A percentile compares a stretch with the other conserved stretches of the same genome.
phyloP scores from a whole-genome alignment of 2,797 vertebrate genomes.

The Toxotes lorentzi region DNA sequence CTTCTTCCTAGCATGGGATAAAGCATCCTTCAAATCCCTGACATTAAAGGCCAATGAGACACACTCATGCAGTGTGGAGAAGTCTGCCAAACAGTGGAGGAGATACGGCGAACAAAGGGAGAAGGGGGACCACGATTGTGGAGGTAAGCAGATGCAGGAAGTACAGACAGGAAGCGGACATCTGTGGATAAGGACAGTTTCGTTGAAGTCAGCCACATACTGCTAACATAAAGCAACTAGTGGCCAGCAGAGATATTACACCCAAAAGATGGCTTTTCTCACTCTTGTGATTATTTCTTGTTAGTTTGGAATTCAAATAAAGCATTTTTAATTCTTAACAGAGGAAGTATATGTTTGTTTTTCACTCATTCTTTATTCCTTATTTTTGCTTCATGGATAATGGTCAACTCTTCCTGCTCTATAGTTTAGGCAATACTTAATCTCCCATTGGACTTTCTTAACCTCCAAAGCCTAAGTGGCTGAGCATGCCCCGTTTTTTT shows the following conservation, averaged over 20 bases:
- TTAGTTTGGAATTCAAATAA: neutral
- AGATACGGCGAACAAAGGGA: neutral
- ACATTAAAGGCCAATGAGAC: conserved; percentile 35
- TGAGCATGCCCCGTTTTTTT: conserved; percentile 25
- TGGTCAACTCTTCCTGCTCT: neutral
- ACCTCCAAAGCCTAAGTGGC: neutral
- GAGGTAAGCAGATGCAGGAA: neutral
- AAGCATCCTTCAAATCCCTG: conserved; percentile 7
- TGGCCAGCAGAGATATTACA: neutral
- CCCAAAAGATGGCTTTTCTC: neutral
- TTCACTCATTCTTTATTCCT: neutral
- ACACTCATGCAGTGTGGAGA: conserved; percentile 5
- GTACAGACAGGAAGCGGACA: conserved; percentile 12
- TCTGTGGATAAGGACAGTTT: neutral
- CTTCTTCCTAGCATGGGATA: conserved; percentile 15
- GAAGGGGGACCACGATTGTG: neutral
- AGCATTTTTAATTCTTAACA: neutral
- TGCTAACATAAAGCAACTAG: neutral
- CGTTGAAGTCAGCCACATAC: neutral
- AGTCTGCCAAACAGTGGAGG: neutral
- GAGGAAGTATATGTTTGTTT: neutral
- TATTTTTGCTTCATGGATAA: neutral
- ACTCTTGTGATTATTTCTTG: neutral
- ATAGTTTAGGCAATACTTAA: neutral
- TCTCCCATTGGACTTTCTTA: neutral